Conservation (phyloP, 35 echinoderm and acorn worm species). For the Heliocidaris tuberculata region DNA sequence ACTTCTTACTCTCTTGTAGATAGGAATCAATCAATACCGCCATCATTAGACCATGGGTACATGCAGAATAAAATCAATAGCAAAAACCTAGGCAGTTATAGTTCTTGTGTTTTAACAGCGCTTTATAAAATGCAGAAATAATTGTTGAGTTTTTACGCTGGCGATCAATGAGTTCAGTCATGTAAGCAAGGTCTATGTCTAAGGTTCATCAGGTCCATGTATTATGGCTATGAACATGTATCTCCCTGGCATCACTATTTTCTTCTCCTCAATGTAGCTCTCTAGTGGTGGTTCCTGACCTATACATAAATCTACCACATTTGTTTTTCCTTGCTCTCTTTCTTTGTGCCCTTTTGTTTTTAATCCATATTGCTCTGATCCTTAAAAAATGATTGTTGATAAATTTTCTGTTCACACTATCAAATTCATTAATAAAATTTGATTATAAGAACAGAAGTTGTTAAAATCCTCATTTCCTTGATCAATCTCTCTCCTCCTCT, state of each 20-base stretch:
- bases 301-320: background rate
- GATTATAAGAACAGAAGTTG: background rate
- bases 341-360: background rate
- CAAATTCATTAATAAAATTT: background rate
- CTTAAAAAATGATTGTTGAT: background rate
- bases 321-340: background rate
- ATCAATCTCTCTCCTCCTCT: background rate
- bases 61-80: conserved; percentile 28
- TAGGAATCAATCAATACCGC: background rate
- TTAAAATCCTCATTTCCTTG: background rate
- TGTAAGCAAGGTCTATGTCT: background rate
- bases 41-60: background rate
- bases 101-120: background rate
- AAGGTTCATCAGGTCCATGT: background rate
- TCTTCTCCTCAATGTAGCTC: background rate
- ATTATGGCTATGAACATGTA: background rate
- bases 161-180: background rate
- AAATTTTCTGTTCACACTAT: background rate
- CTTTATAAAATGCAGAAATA: conserved; percentile 6
- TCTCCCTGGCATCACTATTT: background rate
- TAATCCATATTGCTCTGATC: background rate
- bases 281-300: background rate
- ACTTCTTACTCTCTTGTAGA: background rate
- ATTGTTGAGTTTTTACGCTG: background rate
- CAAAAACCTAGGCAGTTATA: conserved; percentile 1